Evolutionary conservation across 2,888 invertebrate genomes (phyloP).

Genomic region (Limenitis arthemis): DNA sequence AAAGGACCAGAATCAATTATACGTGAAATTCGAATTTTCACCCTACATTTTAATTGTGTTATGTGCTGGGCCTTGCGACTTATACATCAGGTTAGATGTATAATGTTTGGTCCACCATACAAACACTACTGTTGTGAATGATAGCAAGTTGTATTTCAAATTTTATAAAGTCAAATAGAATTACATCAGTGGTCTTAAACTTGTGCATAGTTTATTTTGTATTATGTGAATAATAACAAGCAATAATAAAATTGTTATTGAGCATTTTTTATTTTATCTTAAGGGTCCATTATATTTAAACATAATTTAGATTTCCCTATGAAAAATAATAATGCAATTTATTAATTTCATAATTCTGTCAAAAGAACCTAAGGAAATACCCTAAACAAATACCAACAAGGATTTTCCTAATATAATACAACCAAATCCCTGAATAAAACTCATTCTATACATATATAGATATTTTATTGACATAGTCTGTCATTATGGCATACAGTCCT

Average conservation of each 20-base stretch:
- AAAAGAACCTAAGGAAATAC: too few species aligned
- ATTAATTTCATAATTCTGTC: too few species aligned
- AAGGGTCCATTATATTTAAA: background rate
- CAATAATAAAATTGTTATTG: constrained; percentile 77
- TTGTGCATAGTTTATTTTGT: constrained; percentile 80
- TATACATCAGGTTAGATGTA: constrained; percentile 1
- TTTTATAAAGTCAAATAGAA: constrained; percentile 56
- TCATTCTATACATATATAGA: constrained; percentile 6
- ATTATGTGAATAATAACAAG: constrained; percentile 78
- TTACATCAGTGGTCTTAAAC: constrained; percentile 64
- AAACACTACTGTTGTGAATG: constrained; percentile 35
- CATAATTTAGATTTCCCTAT: background rate
- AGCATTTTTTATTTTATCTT: constrained; percentile 39
- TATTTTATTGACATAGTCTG: constrained; percentile 23
- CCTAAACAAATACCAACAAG: too few species aligned
- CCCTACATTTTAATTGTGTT: constrained; percentile 8
- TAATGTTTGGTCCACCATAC: constrained; percentile 16
- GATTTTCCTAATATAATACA: too few species aligned
- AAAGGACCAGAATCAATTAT: constrained; percentile 10
- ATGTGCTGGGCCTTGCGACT: constrained; percentile 20
- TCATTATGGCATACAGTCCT: constrained; percentile 28
- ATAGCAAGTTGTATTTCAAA: constrained; percentile 47
- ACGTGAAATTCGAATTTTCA: background rate
- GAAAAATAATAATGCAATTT: too few species aligned
- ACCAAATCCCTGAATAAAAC: background rate